phyloP scores from a whole-genome alignment of 2,113 vertebrate genomes.

The Micronisus gabar region DNA sequence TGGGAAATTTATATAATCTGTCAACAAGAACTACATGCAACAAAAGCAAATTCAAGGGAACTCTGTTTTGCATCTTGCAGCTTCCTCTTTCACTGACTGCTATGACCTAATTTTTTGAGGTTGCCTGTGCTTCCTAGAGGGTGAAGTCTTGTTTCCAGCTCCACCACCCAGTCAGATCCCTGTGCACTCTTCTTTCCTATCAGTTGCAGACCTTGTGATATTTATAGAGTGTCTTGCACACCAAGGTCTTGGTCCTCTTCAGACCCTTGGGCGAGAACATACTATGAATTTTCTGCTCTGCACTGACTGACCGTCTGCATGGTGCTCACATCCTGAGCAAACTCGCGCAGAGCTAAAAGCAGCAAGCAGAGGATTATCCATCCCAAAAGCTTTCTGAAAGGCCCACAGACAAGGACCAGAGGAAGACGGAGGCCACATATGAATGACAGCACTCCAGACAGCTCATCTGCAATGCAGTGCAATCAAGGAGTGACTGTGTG shows the following conservation, averaged over 20 bases:
- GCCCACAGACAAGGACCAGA: not conserved
- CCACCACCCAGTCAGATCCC: not conserved
- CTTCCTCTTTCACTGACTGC: not conserved
- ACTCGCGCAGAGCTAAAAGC: not conserved
- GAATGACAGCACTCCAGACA: not conserved
- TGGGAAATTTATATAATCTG: not conserved
- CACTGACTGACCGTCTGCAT: not conserved
- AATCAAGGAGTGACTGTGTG: not conserved
- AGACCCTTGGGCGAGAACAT: not conserved
- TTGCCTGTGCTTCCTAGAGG: not conserved
- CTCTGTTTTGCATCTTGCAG: not conserved
- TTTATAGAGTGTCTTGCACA: not conserved
- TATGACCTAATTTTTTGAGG: not conserved
- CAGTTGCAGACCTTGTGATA: not conserved
- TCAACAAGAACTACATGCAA: not conserved
- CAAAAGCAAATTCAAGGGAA: not conserved
- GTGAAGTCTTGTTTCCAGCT: not conserved
- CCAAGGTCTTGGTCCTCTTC: not conserved
- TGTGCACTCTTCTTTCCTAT: not conserved
- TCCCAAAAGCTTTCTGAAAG: not conserved
- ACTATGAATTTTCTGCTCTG: not conserved
- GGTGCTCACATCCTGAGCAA: not conserved
- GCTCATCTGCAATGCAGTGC: conserved; percentile 22
- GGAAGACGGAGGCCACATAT: not conserved
- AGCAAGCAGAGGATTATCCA: not conserved